A percentile compares a stretch with the other conserved stretches of the same genome.
Evolutionary conservation across 2,888 invertebrate genomes (phyloP).

Genomic region (Cheilosia vulpina): DNA sequence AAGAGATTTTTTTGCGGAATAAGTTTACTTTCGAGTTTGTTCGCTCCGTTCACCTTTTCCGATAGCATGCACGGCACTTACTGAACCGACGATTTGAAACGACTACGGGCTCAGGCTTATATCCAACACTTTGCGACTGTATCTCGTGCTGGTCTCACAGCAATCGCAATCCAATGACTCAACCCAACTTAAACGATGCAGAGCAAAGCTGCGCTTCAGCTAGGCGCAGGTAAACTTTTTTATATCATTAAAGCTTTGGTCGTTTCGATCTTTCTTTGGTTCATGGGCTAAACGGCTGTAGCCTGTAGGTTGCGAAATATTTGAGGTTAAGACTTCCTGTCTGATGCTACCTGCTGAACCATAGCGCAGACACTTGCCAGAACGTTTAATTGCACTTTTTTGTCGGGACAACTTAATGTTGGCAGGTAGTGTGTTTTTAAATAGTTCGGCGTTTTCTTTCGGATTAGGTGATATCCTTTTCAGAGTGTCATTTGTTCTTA

Average conservation of each 20-base stretch:
- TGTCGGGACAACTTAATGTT: too few species aligned
- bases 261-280: neutral
- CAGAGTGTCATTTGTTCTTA: too few species aligned
- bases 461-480: too few species aligned
- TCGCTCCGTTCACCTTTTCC: constrained; percentile 71
- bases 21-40: constrained; percentile 52
- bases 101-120: constrained; percentile 50
- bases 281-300: neutral
- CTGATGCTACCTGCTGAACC: neutral
- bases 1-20: constrained; percentile 49
- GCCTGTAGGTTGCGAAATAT: neutral
- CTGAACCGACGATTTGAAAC: constrained; percentile 65
- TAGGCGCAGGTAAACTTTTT: constrained; percentile 18
- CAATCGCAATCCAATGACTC: constrained; percentile 63
- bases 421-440: too few species aligned
- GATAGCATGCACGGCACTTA: constrained; percentile 70
- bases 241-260: constrained; percentile 41
- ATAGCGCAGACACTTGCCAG: too few species aligned
- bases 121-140: constrained; percentile 46
- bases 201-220: constrained; percentile 41
- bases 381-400: too few species aligned
- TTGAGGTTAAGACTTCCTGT: constrained; percentile 9
- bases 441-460: too few species aligned
- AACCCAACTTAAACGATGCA: constrained; percentile 56
- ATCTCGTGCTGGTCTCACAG: constrained; percentile 51